Conservation (phyloP, 2,888 invertebrate genomes). For the Tetropium fuscum region DNA sequence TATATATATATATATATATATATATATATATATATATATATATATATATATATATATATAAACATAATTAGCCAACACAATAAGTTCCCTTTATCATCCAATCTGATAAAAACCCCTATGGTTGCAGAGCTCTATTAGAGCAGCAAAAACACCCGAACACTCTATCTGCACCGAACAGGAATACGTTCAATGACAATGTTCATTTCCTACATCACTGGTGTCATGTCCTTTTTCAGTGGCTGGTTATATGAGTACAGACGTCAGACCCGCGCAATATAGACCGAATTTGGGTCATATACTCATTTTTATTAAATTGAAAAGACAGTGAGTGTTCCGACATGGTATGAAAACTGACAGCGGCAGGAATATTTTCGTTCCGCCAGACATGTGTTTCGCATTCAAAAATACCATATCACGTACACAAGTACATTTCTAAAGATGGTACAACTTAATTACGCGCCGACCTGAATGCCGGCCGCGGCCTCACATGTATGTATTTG, state of each 20-base stretch:
- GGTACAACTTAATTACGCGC: slow-evolving; percentile 48
- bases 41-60: too few species aligned
- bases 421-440: slow-evolving; percentile 39
- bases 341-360: slow-evolving; percentile 16
- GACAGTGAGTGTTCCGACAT: slow-evolving; percentile 7
- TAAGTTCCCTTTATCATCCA: too few species aligned
- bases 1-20: too few species aligned
- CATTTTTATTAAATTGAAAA: slow-evolving; percentile 20
- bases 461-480: slow-evolving; percentile 23
- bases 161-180: background rate
- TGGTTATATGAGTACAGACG: background rate
- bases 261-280: background rate
- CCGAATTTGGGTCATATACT: slow-evolving; percentile 12
- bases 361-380: slow-evolving; percentile 9
- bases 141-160: background rate
- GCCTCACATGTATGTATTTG: slow-evolving; percentile 48
- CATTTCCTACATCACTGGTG: slow-evolving; percentile 17
- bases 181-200: slow-evolving; percentile 4
- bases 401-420: slow-evolving; percentile 45
- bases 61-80: too few species aligned
- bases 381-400: slow-evolving; percentile 40
- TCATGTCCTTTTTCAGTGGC: background rate
- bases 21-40: too few species aligned
- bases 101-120: too few species aligned
- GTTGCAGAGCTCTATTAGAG: background rate